These are phyloP conservation scores for Harpagifer antarcticus DNA, from an alignment of 2,797 vertebrate species.

Conservation along the genomic window DNA sequence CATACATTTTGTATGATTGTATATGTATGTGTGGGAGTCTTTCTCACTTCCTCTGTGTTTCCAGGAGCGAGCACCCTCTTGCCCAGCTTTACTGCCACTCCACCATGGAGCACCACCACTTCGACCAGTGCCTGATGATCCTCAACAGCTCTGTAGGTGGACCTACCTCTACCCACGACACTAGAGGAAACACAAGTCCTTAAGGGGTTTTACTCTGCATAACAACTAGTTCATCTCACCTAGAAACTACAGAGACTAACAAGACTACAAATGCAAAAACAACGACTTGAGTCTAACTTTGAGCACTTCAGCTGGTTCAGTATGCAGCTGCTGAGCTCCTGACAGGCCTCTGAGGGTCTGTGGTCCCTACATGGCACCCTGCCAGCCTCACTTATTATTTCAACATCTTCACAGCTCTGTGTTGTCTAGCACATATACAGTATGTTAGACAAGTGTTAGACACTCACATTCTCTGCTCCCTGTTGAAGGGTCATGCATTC, in stretches of 20 bases:
- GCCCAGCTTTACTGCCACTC: slow-evolving; percentile 98
- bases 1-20: neutral
- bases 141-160: slow-evolving; percentile 94
- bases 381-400: neutral
- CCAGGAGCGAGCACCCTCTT: slow-evolving; percentile 95
- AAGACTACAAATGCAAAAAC: slow-evolving; percentile 36
- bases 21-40: slow-evolving; percentile 18
- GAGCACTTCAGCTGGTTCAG: slow-evolving; percentile 32
- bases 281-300: slow-evolving; percentile 28
- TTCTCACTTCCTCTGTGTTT: slow-evolving; percentile 30
- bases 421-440: neutral
- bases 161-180: neutral
- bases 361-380: slow-evolving; percentile 5
- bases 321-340: slow-evolving; percentile 33
- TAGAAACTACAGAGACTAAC: too few species aligned
- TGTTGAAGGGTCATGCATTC: neutral
- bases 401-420: neutral
- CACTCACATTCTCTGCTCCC: neutral
- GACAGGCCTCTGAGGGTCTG: slow-evolving; percentile 1
- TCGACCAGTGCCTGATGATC: slow-evolving; percentile 99
- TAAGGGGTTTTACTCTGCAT: neutral
- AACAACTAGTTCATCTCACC: too few species aligned
- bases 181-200: neutral
- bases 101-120: slow-evolving; percentile 98
- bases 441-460: neutral